Base-by-base conservation (phyloP, 2,797 vertebrate genomes). In the Triplophysa yarkandensis region DNA sequence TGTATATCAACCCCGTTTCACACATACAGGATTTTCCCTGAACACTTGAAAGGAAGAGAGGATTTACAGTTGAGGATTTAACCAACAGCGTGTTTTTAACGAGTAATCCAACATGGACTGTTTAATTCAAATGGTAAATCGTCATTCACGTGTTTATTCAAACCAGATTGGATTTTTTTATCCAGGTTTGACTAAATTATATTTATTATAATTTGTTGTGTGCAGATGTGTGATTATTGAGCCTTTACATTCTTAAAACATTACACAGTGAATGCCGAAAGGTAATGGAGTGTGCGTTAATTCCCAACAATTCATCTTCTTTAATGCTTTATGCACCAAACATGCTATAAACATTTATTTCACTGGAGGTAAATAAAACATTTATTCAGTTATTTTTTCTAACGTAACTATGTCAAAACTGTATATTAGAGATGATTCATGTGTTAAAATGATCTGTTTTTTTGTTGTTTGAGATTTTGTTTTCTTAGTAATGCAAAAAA, bases 51-150 rank as follows among this genome's bases (percentile, higher is more conserved):
- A 83, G 82, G 30, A 87, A 86, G 60, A 86, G 60, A 83, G 82
- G 85, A 88, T 89, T 89, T 87, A 83, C 89, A 86, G 87, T 78
- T 85, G 46, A 74, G 81, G 84, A 74, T 89, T 89, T 88, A 81
- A 82, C 73, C 81, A 77, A 81, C 84, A 77, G 85, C 86, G 84
- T 86, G 81, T 88, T 87, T 88, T 83, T 88, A 86, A 85, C 82
- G 79, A 84, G 83, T 88, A 86, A 88, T 86, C 82, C 21, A 81
- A 57, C 76, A 69, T 74, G 65, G 63, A 82, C 70, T 69, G 78
- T 58, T 69, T 73, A 39, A 64, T 68, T 77, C 78, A 77, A 61
- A 72, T 34, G 10, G 30, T 1, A 28, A 46, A 70, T 71, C 32
- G n/a, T n/a, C n/a, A n/a, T n/a, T n/a, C n/a, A n/a, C n/a, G n/a